phyloP scores from a whole-genome alignment of 2,113 vertebrate species.

The Ranitomeya variabilis region DNA sequence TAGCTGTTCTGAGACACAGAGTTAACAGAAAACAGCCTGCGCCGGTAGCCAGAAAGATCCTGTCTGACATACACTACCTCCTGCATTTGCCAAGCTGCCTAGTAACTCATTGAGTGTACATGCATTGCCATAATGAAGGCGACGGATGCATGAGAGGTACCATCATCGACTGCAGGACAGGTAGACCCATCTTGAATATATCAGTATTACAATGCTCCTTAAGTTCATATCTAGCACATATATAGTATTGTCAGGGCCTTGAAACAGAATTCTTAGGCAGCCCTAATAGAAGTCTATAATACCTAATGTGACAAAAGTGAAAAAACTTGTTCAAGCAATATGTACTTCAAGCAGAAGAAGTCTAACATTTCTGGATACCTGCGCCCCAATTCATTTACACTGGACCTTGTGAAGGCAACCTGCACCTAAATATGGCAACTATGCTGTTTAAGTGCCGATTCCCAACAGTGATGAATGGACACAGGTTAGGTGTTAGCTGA shows the following conservation, averaged over 20 bases:
- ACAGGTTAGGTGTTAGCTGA: neutral
- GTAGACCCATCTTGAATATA: neutral
- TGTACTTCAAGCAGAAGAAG: too few species aligned
- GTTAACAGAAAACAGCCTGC: slow-evolving; percentile 54
- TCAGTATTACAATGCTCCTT: neutral
- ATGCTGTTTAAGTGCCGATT: neutral
- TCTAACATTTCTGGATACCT: neutral
- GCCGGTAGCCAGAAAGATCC: slow-evolving; percentile 22
- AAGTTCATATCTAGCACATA: neutral
- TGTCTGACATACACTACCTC: slow-evolving; percentile 3
- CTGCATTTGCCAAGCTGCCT: slow-evolving; percentile 2
- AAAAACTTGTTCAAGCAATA: neutral
- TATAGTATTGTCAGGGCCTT: neutral
- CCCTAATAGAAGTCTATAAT: neutral
- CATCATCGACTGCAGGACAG: neutral
- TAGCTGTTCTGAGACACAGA: slow-evolving; percentile 52
- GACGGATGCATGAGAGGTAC: neutral
- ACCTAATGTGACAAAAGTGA: neutral
- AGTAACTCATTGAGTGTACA: neutral
- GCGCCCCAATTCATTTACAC: neutral
- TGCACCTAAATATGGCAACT: neutral
- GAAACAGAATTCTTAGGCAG: neutral
- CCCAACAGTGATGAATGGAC: neutral
- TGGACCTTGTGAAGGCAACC: neutral
- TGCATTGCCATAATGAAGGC: neutral